These are phyloP conservation scores for Euwallacea fornicatus DNA, from an alignment of 1,140 invertebrate genomes.

Conservation along the genomic window DNA sequence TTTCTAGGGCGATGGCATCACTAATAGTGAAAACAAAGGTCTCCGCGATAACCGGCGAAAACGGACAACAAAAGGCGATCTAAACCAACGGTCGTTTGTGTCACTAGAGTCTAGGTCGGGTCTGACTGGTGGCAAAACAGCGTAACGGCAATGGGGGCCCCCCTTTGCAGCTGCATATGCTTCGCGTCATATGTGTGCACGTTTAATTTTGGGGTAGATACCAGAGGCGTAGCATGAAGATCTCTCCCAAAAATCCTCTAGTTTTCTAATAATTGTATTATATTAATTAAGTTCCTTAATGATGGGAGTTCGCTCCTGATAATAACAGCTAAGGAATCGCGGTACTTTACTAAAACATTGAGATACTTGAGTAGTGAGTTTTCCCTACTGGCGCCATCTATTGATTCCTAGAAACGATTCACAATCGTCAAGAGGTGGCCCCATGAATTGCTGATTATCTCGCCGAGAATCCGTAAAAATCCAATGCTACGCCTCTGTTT, in stretches of 20 bases:
- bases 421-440: no score
- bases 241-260: not conserved
- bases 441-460: no score
- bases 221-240: slow-evolving; percentile 43
- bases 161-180: slow-evolving; percentile 50
- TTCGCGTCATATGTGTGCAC: slow-evolving; percentile 47
- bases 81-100: slow-evolving; percentile 32
- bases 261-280: not conserved
- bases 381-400: no score
- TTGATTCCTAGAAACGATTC: no score
- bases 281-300: not conserved
- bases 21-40: slow-evolving; percentile 16
- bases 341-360: no score
- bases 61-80: not conserved
- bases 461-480: no score
- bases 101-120: slow-evolving; percentile 35
- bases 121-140: slow-evolving; percentile 45
- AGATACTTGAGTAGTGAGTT: no score
- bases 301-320: no score
- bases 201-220: slow-evolving; percentile 46
- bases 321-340: no score
- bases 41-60: not conserved
- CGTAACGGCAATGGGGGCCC: slow-evolving; percentile 47
- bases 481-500: slow-evolving; percentile 28
- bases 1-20: not conserved